Percentiles rank a stretch among this genome's conserved stretches.
Conservation (phyloP, 1,140 invertebrate species). For the Anastrepha obliqua region DNA sequence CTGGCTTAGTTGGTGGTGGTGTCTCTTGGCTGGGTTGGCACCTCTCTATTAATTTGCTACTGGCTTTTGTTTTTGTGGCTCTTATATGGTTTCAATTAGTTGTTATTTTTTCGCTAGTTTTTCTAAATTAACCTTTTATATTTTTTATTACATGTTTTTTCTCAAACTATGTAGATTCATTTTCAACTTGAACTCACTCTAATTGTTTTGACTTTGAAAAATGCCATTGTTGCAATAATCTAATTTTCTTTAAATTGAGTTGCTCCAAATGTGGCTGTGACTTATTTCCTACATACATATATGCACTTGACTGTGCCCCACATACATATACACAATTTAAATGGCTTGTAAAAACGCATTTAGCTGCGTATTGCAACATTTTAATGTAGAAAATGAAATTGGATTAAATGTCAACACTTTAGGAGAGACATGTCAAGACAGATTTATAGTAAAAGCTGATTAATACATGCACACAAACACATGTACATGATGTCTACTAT, state of each 20-base stretch:
- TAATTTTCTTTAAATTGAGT: not conserved
- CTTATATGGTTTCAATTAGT: too few relatives aligned
- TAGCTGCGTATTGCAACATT: not conserved
- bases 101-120: too few relatives aligned
- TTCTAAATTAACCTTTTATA: not conserved
- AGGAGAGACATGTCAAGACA: conserved; percentile 1
- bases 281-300: not conserved
- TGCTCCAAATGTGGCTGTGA: not conserved
- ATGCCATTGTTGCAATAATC: not conserved
- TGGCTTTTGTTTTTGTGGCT: too few relatives aligned
- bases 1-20: too few relatives aligned
- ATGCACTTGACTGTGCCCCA: too few relatives aligned
- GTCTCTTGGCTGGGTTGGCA: too few relatives aligned
- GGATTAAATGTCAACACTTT: conserved; percentile 23
- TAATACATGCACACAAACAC: too few relatives aligned
- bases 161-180: not conserved
- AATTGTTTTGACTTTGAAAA: conserved; percentile 39
- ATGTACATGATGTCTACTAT: too few relatives aligned
- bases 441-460: too few relatives aligned
- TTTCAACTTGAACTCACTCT: conserved; percentile 38
- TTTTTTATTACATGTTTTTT: not conserved
- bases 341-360: not conserved
- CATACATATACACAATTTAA: not conserved
- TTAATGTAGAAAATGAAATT: not conserved
- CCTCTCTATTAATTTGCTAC: too few relatives aligned